Evolutionary conservation across 35 echinoderm and acorn worm genomes (phyloP).

Genomic region (Heliocidaris tuberculata): DNA sequence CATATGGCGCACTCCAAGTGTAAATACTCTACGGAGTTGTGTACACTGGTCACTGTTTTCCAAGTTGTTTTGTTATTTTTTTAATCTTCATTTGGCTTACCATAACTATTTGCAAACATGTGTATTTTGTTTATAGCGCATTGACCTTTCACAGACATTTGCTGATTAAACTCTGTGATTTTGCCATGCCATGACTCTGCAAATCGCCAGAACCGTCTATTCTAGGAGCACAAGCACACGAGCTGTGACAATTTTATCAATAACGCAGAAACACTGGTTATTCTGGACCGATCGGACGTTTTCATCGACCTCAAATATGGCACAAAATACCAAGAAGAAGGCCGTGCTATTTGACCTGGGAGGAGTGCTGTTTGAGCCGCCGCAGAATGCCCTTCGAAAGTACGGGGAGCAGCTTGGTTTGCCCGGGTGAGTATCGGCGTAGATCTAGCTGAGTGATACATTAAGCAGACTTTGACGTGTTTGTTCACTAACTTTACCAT

Average conservation of each 20-base stretch:
- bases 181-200: not conserved
- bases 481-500: not conserved
- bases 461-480: not conserved
- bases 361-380: conserved; percentile 76
- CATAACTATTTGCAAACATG: not conserved
- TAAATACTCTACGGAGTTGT: too few relatives aligned
- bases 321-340: conserved; percentile 54
- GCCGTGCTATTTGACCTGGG: conserved; percentile 87
- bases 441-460: not conserved
- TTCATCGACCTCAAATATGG: not conserved
- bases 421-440: conserved; percentile 61
- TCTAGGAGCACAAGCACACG: not conserved
- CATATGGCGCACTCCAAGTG: too few relatives aligned
- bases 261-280: not conserved
- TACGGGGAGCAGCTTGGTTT: conserved; percentile 67
- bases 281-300: not conserved
- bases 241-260: not conserved
- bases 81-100: not conserved
- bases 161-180: too few relatives aligned
- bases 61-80: too few relatives aligned
- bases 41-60: too few relatives aligned
- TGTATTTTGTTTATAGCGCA: too few relatives aligned
- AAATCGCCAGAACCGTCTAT: not conserved
- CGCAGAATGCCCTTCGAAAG: conserved; percentile 59
- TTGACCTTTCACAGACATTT: not conserved